A percentile compares a stretch with the other conserved stretches of the same genome.
Conservation (phyloP, 2,888 invertebrate species). For the Eristalinus aeneus region DNA sequence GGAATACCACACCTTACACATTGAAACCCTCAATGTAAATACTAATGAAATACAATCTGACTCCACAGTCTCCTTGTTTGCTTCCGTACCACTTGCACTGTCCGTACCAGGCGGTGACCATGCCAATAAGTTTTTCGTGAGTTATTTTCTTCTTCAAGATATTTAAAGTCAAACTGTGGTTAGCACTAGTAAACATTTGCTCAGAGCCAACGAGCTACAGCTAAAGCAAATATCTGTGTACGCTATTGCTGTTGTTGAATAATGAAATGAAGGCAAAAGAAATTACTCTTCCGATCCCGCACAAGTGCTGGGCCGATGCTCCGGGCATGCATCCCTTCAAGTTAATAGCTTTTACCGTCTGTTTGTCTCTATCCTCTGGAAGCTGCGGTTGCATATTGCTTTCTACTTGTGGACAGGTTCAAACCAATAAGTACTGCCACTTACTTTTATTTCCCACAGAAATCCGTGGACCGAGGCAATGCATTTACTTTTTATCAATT, state of each 20-base stretch:
- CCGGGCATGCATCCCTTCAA: background rate
- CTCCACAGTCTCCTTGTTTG: too few relatives aligned
- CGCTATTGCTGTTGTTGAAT: background rate
- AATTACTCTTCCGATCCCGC: background rate
- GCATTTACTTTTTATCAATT: background rate
- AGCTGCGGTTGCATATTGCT: background rate
- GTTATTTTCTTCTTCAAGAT: too few relatives aligned
- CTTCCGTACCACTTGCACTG: too few relatives aligned
- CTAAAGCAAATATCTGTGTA: background rate
- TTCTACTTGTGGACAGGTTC: background rate
- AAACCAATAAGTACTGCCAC: background rate
- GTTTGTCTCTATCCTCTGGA: background rate
- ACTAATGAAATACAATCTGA: too few relatives aligned
- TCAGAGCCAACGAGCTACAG: background rate
- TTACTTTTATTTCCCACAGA: background rate
- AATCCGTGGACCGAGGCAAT: background rate
- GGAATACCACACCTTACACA: too few relatives aligned
- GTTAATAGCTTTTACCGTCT: background rate
- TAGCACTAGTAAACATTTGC: background rate
- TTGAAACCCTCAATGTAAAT: too few relatives aligned
- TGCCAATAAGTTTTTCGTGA: too few relatives aligned
- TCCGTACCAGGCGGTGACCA: too few relatives aligned
- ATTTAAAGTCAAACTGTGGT: background rate
- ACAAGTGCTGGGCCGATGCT: too few relatives aligned
- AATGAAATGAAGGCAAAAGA: background rate